Evolutionary conservation across 2,888 invertebrate genomes (phyloP).

Genomic region (Schizaphis graminum): DNA sequence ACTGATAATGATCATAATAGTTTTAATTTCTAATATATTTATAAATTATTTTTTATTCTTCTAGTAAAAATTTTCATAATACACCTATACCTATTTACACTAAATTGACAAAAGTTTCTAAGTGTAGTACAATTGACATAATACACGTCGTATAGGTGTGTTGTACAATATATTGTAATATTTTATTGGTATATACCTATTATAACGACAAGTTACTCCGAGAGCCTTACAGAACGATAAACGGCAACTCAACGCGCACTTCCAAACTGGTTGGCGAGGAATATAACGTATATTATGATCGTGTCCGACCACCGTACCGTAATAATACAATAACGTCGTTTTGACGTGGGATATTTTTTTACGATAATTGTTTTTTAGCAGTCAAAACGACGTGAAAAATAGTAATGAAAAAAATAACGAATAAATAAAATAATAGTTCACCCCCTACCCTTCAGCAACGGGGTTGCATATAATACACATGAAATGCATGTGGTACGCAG

Average conservation of each 20-base stretch:
- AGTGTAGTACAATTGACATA: neutral
- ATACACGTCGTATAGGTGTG: neutral
- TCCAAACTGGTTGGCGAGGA: neutral
- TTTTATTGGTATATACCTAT: neutral
- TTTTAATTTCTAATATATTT: neutral
- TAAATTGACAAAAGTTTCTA: neutral
- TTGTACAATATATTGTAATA: neutral
- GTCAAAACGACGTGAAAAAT: slow-evolving; percentile 44
- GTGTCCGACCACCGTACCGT: neutral
- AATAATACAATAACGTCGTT: neutral
- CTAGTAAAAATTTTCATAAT: neutral
- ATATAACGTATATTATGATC: neutral
- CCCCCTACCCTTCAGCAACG: neutral
- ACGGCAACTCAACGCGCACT: slow-evolving; percentile 47
- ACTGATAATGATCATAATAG: neutral
- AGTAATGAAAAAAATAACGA: neutral
- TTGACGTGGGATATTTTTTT: neutral
- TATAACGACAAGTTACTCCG: neutral
- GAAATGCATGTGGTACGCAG: slow-evolving; percentile 56
- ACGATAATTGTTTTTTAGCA: slow-evolving; percentile 18
- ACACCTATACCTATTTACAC: too few species aligned
- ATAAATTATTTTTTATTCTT: neutral
- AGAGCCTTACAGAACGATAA: neutral
- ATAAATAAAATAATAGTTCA: slow-evolving; percentile 54
- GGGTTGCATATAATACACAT: neutral